Conservation (phyloP, 2,797 vertebrate species). For the Amblyopsis hoosieri region DNA sequence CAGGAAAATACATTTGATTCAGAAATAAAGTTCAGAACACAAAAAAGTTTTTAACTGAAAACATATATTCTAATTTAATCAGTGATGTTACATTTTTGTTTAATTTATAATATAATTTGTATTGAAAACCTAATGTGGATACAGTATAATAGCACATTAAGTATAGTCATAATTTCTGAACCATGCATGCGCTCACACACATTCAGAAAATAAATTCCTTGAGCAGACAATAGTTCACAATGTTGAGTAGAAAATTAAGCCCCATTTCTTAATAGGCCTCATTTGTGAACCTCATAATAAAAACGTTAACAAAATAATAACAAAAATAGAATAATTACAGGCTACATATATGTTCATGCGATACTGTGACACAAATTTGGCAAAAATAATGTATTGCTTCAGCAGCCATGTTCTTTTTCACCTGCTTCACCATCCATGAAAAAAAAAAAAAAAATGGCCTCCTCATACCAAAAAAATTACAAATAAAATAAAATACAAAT, state of each 20-base stretch:
- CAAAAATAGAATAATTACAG: too few species aligned
- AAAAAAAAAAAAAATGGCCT: too few species aligned
- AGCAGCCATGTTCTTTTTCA: too few species aligned
- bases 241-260: neutral
- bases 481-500: too few species aligned
- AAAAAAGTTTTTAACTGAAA: too few species aligned
- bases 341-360: neutral
- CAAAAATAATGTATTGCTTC: conserved; percentile 15
- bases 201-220: conserved; percentile 3
- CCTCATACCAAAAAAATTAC: too few species aligned
- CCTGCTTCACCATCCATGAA: too few species aligned
- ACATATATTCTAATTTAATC: neutral
- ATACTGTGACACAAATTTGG: conserved; percentile 25
- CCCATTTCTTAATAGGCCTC: neutral
- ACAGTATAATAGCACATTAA: neutral
- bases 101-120: neutral
- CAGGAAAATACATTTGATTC: too few species aligned
- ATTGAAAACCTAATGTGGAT: conserved; percentile 20
- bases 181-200: conserved; percentile 12
- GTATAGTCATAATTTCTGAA: too few species aligned
- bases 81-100: neutral
- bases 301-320: conserved; percentile 3
- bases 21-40: too few species aligned
- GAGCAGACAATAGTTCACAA: neutral
- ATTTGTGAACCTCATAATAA: neutral